Base-by-base conservation (phyloP, 1,140 invertebrate species). In the Pseudomyrmex concolor region DNA sequence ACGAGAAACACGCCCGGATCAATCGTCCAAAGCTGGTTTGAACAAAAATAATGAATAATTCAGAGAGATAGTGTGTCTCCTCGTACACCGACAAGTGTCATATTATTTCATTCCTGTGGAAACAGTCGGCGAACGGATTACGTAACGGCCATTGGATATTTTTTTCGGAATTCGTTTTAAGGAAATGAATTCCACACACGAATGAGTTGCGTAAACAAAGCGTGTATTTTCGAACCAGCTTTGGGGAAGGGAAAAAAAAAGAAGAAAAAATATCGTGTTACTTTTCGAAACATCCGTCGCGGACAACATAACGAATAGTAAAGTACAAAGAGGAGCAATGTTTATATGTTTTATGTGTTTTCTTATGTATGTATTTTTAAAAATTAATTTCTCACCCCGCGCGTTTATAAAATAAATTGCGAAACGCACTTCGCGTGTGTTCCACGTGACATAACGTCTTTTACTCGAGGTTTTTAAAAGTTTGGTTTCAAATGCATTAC, bases 241-340 rank as follows among this genome's bases (percentile, higher is more conserved):
- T 59, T 59, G 54, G 7, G 9, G 19, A 67, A 57, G 5, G 34
- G 25, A 4, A 25, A 34, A 34, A 34, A 34, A 34, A 34, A 34
- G 34, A 34, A n/a, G n/a, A n/a, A n/a, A n/a, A 78, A 78, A 78
- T 70, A 78, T 78, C 76, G 66, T 34, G 15, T 78, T 78, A 78
- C 76, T 55, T 12, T 10, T 7, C 19, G 60, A 64, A 48, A n/a
- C 8, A 17, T 55, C 17, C n/a, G 17, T 12, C 34, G 34, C 34
- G 34, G 34, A 34, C 34, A 34, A 34, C 34, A 9, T 55, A 45
- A 10, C 45, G 17, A 3, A 76, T 74, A 34, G 22, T 43, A 76
- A 76, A 64, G 66, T 76, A 66, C 60, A 66, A 76, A 66, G 73
- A 45, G 12, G 0, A 12, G 45, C 19, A 76, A 76, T 76, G 60